Conservation (phyloP, 1,140 invertebrate species). For the Platorchestia sp. region DNA sequence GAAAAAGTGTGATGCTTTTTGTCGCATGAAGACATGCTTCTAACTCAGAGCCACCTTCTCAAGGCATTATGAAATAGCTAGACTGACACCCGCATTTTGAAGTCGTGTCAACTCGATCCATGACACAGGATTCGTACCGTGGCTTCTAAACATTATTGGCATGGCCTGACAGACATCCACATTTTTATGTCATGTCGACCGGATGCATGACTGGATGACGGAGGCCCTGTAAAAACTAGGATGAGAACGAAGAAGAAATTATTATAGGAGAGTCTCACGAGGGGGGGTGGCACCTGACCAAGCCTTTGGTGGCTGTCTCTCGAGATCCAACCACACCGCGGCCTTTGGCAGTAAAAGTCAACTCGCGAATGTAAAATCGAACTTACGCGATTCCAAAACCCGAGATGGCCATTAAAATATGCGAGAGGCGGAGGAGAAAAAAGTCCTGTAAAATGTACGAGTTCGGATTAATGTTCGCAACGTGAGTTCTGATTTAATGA, state of each 20-base stretch:
- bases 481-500: slow-evolving; percentile 36
- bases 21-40: not conserved
- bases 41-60: not conserved
- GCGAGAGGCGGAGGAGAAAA: slow-evolving; percentile 12
- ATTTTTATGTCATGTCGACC: not conserved
- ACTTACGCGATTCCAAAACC: slow-evolving; percentile 49
- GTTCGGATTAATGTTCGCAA: slow-evolving; percentile 6
- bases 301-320: not conserved
- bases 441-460: not conserved
- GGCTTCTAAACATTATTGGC: not conserved
- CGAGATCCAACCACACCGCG: not conserved
- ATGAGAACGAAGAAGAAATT: not conserved
- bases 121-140: not conserved
- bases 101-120: not conserved
- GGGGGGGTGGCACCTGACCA: not conserved
- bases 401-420: slow-evolving; percentile 48
- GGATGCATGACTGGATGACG: not conserved
- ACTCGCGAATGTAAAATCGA: slow-evolving; percentile 23
- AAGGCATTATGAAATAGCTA: not conserved
- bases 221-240: not conserved
- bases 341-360: slow-evolving; percentile 37
- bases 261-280: not conserved
- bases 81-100: not conserved
- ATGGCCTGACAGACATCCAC: not conserved
- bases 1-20: not conserved